These are phyloP conservation scores for Spatulosminthurus flaviceps DNA, from an alignment of 2,888 invertebrate genomes.

Conservation along the genomic window DNA sequence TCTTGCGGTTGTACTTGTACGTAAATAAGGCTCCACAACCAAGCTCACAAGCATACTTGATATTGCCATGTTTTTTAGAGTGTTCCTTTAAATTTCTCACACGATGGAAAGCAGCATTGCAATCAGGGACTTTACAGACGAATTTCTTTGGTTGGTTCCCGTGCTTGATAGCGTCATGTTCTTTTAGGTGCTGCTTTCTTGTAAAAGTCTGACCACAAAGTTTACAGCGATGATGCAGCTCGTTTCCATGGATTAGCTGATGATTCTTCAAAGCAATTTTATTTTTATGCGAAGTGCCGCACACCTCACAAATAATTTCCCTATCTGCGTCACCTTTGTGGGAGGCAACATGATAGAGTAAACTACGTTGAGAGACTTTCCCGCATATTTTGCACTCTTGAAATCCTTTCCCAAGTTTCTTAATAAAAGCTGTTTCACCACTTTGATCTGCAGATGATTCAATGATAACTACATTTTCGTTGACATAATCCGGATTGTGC, in stretches of 20 bases:
- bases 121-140: neutral
- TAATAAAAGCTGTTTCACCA: neutral
- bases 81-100: neutral
- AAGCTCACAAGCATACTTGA: neutral
- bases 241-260: neutral
- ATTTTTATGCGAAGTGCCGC: neutral
- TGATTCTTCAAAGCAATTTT: neutral
- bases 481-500: neutral
- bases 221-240: neutral
- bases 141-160: neutral
- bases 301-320: neutral
- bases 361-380: neutral
- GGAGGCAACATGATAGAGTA: neutral
- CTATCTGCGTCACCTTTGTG: constrained; percentile 18
- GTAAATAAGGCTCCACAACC: constrained; percentile 14
- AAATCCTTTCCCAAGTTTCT: neutral
- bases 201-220: neutral
- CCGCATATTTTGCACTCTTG: constrained; percentile 14
- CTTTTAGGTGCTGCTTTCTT: neutral
- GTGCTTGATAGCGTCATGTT: neutral
- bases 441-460: neutral
- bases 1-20: constrained; percentile 11
- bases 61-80: neutral
- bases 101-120: constrained; percentile 5
- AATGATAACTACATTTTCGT: neutral